These are phyloP conservation scores for Thunnus maccoyii DNA, from an alignment of 2,113 vertebrate species.

Conservation along the genomic window DNA sequence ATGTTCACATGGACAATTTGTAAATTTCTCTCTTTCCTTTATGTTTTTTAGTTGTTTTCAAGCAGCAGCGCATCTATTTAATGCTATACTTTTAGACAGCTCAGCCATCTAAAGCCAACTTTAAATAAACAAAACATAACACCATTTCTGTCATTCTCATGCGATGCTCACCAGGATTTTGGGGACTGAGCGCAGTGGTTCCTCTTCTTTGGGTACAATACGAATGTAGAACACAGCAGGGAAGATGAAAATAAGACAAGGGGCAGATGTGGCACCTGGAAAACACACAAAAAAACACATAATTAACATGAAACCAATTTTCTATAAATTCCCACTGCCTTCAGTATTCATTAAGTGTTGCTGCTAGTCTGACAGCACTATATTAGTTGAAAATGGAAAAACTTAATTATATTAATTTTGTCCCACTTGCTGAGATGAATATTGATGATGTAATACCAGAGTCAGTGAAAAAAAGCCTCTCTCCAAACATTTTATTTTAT, in stretches of 20 bases:
- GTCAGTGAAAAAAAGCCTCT: background rate
- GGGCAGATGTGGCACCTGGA: conserved; percentile 96
- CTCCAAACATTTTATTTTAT: background rate
- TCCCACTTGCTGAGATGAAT: background rate
- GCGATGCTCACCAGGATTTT: conserved; percentile 91
- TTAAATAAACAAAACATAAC: background rate
- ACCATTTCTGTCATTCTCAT: background rate
- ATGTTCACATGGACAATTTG: no score
- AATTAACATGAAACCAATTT: conserved; percentile 4
- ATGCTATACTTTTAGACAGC: background rate
- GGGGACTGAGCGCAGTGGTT: conserved; percentile 89
- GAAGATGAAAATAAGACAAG: conserved; percentile 99
- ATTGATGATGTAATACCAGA: background rate
- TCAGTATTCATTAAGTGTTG: conserved; percentile 2
- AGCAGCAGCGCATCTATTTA: background rate
- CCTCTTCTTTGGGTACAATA: conserved; percentile 95
- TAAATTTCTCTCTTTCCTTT: no score
- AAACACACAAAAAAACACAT: conserved; percentile 16
- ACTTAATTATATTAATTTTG: background rate
- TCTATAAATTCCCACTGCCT: background rate
- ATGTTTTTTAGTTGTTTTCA: no score
- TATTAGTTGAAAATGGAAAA: background rate
- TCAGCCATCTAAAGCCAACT: background rate
- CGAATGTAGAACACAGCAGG: conserved; percentile 98
- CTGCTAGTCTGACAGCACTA: background rate